A percentile compares a stretch with the other conserved stretches of the same genome.
These are phyloP conservation scores for Diaphora mendica DNA, from an alignment of 2,888 invertebrate genomes.

Conservation along the genomic window DNA sequence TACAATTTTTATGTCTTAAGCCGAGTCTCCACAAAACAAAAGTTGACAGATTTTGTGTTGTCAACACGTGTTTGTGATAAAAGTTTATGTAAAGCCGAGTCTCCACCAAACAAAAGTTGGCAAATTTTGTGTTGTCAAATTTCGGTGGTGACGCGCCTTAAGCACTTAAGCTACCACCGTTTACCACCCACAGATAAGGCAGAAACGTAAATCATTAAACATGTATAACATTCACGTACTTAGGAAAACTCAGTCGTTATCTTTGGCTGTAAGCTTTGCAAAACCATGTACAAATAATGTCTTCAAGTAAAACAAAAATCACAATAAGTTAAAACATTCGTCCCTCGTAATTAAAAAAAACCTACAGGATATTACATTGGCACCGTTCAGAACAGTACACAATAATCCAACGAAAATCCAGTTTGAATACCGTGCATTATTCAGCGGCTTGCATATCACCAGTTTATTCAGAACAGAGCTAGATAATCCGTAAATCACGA, in stretches of 20 bases:
- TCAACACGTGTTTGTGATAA: too few species aligned
- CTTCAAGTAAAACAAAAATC: not conserved
- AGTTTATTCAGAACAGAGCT: conserved; percentile 47
- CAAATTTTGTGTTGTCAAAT: too few species aligned
- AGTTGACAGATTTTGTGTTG: too few species aligned
- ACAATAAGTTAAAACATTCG: not conserved
- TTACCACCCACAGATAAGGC: not conserved
- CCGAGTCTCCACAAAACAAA: too few species aligned
- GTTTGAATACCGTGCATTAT: conserved; percentile 41
- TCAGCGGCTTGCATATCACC: conserved; percentile 45
- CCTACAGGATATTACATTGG: not conserved
- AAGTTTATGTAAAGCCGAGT: too few species aligned
- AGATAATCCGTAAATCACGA: conserved; percentile 54
- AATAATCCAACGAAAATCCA: conserved; percentile 33
- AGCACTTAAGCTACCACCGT: not conserved
- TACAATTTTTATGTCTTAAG: not conserved
- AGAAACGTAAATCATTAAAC: not conserved
- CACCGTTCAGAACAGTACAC: not conserved
- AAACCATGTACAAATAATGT: too few species aligned
- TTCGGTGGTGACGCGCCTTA: too few species aligned
- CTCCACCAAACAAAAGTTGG: too few species aligned
- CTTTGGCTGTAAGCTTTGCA: too few species aligned
- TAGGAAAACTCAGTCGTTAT: too few species aligned
- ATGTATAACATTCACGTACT: not conserved
- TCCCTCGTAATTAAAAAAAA: not conserved